Base-by-base conservation (phyloP, 1,140 invertebrate genomes). In the Chrysomallon squamiferum region DNA sequence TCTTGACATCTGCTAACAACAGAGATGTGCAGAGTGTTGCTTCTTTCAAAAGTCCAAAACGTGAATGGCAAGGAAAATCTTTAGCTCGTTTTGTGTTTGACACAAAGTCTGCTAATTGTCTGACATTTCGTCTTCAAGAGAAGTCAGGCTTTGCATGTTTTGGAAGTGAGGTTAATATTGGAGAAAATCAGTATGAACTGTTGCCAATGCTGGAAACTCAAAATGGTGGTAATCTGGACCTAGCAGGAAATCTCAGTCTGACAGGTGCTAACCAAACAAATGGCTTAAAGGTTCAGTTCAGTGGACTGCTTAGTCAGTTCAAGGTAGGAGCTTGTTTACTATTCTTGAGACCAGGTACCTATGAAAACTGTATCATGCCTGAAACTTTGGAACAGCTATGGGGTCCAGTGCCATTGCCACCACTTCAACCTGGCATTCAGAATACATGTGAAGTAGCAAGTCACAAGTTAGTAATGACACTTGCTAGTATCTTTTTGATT, bases 371-470 rank as follows among this genome's bases (percentile, higher is more conserved):
- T 58, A 72, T 81, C 7, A 82, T 85, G 74, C 83, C 82, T 32
- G 81, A 81, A 54, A 62, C 77, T 11, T 66, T 77, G 9, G 82
- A 83, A 57, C 64, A 69, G 32, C 56, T 84, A 59, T 85, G 82
- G 82, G 81, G 82, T 43, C 82, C 82, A 5, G 69, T 84, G 1
- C 76, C 80, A 3, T 66, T 85, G 6, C 66, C 72, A 15, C 68
- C 62, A 20, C 71, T 83, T 22, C 76, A 80, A 27, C 59, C 70
- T 2, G 80, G 77, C 4, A 61, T 62, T 35, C 47, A 72, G 18
- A 84, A 85, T 62, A 70, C 52, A 20, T 84, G 81, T 68, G 66
- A 76, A 38, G 83, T 84, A 2, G 83, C 82, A 4, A 77, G 76
- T 43, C 83, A 85, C 72, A 78, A 72, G 82, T 84, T 71, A 56